Percentiles rank a stretch among this genome's conserved stretches.
Evolutionary conservation across 2,113 vertebrate genomes (phyloP).

Genomic region (Theristicus caerulescens): DNA sequence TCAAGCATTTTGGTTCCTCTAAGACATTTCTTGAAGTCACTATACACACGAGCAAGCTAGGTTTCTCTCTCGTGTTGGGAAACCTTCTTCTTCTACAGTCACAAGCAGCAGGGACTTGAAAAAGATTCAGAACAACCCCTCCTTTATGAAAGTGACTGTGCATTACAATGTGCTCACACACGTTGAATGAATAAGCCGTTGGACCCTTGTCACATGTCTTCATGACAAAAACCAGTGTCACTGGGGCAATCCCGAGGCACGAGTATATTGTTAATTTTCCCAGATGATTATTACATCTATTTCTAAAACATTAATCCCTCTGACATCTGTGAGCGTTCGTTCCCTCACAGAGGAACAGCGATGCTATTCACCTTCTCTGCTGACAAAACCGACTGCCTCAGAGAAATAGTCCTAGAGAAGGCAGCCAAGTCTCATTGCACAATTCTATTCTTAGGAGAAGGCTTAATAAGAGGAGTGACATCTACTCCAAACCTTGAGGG

Average conservation of each 20-base stretch:
- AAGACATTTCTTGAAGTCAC: not conserved
- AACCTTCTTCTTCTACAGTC: not conserved
- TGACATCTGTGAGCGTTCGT: rapidly evolving
- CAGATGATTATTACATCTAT: not conserved
- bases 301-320: not conserved
- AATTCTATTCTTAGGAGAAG: slow-evolving; percentile 9
- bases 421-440: not conserved
- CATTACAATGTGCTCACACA: not conserved
- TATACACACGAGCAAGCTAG: not conserved
- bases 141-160: not conserved
- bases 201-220: too few relatives aligned
- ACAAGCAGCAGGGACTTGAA: not conserved
- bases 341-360: not conserved
- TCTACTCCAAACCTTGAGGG: not conserved
- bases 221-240: not conserved
- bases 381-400: not conserved
- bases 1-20: not conserved
- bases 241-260: not conserved
- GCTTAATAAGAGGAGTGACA: not conserved
- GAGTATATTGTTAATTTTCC: not conserved
- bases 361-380: not conserved
- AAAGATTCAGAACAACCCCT: not conserved
- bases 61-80: not conserved
- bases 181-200: not conserved
- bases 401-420: not conserved